Evolutionary conservation across 2,888 invertebrate genomes (phyloP), one percentile per base, ranked within the genome.

Genomic region (Lomographa bimaculata): DNA sequence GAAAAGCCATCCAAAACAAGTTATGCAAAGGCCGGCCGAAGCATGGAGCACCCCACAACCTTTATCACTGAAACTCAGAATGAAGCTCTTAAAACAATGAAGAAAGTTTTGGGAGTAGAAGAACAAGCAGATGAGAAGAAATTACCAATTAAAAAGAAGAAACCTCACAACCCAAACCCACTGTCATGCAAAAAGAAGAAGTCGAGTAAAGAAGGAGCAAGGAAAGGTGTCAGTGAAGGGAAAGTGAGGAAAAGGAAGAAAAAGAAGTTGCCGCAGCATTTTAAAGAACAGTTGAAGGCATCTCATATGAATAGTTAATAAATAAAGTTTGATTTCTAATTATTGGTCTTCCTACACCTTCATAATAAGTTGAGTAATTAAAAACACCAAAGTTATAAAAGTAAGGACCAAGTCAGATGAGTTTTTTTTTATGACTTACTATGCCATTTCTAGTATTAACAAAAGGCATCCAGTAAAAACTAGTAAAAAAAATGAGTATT

Each of bases 171-270:
- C 46, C 96, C 97, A 0, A 98, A 98, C 90, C 97, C 98, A 0
- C 73, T 98, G 10, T 97, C 97, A 8, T 97, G 97, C 74, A 95
- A 95, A 70, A 96, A 96, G 79, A 94, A 94, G 59, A 89, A 86
- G 48, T 52, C 64, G 7, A 78, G 37, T 10, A 78, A 79, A 59
- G 62, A 69, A 46, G 79, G 75, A 1, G 11, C 16, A 18, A 33
- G 7, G 7, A 42, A 43, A 46, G 63, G 72, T 45, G 66, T 82
- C 2, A 75, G 58, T 54, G 77, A 83, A 40, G 86, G 89, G 0
- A 89, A 78, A 78, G 75, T 90, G 1, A 83, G 79, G 33, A 93
- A 92, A 67, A 80, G 91, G 51, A 93, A 91, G 62, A 91, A 90
- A 56, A 85, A 92, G 19, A 91, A 92, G 71, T 70, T 93, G 46